Percentiles rank a stretch among this genome's conserved stretches.
phyloP scores from a whole-genome alignment of 1,140 invertebrate genomes.

The Asbolus verrucosus region DNA sequence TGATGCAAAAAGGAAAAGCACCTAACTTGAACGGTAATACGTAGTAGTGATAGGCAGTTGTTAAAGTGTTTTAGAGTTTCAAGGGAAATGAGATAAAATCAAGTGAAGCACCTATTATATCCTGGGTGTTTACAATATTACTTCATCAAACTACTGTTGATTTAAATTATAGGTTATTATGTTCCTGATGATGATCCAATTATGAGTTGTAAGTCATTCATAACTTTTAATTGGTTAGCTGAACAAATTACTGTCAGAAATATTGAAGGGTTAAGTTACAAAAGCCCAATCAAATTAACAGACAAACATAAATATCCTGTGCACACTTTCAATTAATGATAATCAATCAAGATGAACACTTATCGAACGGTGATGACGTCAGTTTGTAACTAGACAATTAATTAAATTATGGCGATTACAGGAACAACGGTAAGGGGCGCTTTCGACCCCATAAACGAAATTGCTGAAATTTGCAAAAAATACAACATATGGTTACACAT shows the following conservation, averaged over 20 bases:
- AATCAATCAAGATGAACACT: slow-evolving; percentile 17
- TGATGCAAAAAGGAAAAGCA: too few relatives aligned
- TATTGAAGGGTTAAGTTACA: slow-evolving; percentile 13
- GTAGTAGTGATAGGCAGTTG: too few relatives aligned
- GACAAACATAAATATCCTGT: slow-evolving; percentile 10
- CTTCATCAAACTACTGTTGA: slow-evolving; percentile 17
- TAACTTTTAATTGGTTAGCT: slow-evolving; percentile 34
- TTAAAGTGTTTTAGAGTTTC: too few relatives aligned
- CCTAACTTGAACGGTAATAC: too few relatives aligned
- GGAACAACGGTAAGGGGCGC: slow-evolving; percentile 71
- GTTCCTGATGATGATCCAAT: slow-evolving; percentile 26
- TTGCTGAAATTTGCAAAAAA: slow-evolving; percentile 73
- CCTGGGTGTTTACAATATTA: too few relatives aligned
- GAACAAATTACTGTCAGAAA: slow-evolving; percentile 16
- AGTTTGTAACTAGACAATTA: background rate
- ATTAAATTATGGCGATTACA: slow-evolving; percentile 42
- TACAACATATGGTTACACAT: slow-evolving; percentile 78
- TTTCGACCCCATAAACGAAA: slow-evolving; percentile 73
- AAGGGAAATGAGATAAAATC: too few relatives aligned
- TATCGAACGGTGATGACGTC: background rate
- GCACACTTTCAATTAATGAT: slow-evolving; percentile 16
- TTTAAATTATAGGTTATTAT: slow-evolving; percentile 28
- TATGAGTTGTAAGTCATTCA: slow-evolving; percentile 29
- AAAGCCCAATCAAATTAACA: slow-evolving; percentile 26
- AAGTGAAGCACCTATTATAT: too few relatives aligned